Conservation (phyloP, 2,888 invertebrate species). For the Boloria selene region DNA sequence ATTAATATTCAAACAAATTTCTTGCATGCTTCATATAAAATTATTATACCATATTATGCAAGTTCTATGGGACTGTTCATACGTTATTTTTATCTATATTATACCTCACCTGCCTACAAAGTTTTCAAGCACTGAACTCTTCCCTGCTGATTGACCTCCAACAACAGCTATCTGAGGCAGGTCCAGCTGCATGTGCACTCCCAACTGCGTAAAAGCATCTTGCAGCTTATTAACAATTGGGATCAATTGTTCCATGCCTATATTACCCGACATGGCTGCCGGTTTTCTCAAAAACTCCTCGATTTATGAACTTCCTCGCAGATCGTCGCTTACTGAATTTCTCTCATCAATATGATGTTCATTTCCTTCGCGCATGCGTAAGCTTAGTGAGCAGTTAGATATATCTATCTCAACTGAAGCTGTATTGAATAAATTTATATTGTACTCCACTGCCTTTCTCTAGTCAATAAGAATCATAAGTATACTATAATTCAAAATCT, state of each 20-base stretch:
- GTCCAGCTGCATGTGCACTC: constrained; percentile 98
- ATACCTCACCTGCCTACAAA: constrained; percentile 97
- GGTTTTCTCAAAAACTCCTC: constrained; percentile 67
- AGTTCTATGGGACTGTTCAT: neutral
- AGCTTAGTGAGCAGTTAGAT: constrained; percentile 46
- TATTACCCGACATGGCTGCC: constrained; percentile 86
- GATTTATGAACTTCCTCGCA: constrained; percentile 75
- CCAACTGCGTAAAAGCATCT: constrained; percentile 99
- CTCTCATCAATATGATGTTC: constrained; percentile 74
- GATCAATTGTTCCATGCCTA: constrained; percentile 99
- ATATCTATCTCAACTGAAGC: constrained; percentile 35
- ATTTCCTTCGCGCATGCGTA: constrained; percentile 68
- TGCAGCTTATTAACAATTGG: constrained; percentile 99
- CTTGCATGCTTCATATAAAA: neutral
- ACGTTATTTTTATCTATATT: neutral
- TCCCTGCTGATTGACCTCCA: constrained; percentile 99
- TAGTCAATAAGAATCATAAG: neutral
- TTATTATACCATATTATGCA: neutral
- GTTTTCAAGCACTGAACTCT: constrained; percentile 99
- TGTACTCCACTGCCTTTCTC: neutral
- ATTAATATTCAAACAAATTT: neutral
- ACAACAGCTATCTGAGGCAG: constrained; percentile 99
- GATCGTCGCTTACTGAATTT: constrained; percentile 76
- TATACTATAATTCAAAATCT: neutral
- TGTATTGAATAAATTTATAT: constrained; percentile 28